Evolutionary conservation across 2,888 invertebrate genomes (phyloP).

Genomic region (Doris montereyensis): DNA sequence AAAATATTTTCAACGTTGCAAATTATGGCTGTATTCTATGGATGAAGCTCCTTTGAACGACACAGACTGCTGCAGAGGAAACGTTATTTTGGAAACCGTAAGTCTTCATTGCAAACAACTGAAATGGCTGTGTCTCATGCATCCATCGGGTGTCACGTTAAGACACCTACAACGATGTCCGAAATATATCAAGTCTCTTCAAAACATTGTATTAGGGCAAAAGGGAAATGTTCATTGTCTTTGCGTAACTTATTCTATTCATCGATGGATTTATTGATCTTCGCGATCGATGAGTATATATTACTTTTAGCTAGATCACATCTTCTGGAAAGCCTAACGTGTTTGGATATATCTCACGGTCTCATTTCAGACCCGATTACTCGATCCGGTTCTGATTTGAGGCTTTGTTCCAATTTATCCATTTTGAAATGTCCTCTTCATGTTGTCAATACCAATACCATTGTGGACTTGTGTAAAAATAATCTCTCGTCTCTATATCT

Average conservation of each 20-base stretch:
- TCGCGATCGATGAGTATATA: conserved; percentile 23
- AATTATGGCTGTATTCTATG: conserved; percentile 41
- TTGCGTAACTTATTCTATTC: conserved; percentile 40
- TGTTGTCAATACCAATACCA: conserved; percentile 33
- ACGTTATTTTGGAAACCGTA: conserved; percentile 23
- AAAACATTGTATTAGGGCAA: too few relatives aligned
- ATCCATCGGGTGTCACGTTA: too few relatives aligned
- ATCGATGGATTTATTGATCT: conserved; percentile 32
- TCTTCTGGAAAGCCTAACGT: conserved; percentile 3
- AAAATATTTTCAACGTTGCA: conserved; percentile 38
- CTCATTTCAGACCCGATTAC: conserved; percentile 26
- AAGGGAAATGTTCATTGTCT: conserved; percentile 20
- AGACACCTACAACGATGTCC: too few relatives aligned
- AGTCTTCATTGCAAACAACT: conserved; percentile 38
- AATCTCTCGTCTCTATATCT: conserved; percentile 38
- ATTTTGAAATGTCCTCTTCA: conserved; percentile 43
- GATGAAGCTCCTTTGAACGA: conserved; percentile 21
- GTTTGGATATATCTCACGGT: conserved; percentile 44
- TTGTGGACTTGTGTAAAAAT: conserved; percentile 22
- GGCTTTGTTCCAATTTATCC: conserved; percentile 21
- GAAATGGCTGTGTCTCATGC: conserved; percentile 36
- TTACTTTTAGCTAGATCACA: not conserved
- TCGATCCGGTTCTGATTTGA: not conserved
- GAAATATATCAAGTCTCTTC: conserved; percentile 34
- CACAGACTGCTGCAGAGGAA: conserved; percentile 35